phyloP scores from a whole-genome alignment of 2,113 vertebrate genomes.

The Mastomys coucha region DNA sequence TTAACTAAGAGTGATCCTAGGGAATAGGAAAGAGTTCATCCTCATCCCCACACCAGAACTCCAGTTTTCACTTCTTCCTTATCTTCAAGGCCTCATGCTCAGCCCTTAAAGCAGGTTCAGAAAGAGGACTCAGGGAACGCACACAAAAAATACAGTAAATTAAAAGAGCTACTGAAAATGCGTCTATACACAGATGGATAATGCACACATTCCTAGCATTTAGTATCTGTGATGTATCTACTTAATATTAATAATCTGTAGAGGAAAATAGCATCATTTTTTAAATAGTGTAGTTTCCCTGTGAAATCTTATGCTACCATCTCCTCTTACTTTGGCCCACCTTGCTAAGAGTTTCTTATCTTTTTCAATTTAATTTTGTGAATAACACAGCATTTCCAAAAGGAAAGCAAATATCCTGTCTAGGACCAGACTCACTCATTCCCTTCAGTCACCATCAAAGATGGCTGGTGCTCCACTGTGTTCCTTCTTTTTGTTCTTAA shows the following conservation, averaged over 20 bases:
- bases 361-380: conserved; percentile 28
- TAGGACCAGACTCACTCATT: background rate
- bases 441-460: background rate
- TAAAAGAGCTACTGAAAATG: background rate
- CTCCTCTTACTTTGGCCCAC: background rate
- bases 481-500: background rate
- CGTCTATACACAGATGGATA: background rate
- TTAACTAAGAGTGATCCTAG: background rate
- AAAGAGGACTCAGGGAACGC: background rate
- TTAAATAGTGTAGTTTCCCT: background rate
- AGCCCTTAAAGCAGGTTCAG: background rate
- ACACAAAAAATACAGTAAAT: background rate
- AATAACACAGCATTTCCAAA: background rate
- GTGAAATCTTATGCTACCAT: background rate
- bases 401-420: conserved; percentile 35
- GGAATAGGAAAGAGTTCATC: background rate
- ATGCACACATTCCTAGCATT: background rate
- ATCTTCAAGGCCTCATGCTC: background rate
- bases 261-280: background rate
- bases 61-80: accelerated
- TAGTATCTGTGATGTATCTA: no score
- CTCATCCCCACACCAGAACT: background rate
- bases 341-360: background rate
- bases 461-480: background rate
- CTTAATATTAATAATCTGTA: background rate